Evolutionary conservation across 2,797 vertebrate species (phyloP).

Genomic region (Enteromius unitaeniatus): DNA sequence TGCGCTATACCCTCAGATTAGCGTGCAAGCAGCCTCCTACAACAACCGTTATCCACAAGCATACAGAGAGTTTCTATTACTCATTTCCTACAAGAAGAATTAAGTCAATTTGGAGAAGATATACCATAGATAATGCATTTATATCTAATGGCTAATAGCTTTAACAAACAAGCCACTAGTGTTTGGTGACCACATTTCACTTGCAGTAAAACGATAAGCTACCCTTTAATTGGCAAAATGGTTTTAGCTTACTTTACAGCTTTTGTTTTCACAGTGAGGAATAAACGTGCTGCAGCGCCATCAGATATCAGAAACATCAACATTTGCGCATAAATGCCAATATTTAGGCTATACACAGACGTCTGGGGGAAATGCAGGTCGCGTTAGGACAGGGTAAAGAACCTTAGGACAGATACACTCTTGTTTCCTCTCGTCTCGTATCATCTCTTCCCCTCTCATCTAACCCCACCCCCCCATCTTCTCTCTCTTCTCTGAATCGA

Average conservation of each 20-base stretch:
- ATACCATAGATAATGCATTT: conserved; percentile 9
- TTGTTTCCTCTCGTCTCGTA: neutral
- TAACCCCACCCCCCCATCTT: neutral
- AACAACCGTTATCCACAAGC: conserved; percentile 3
- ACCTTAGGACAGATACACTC: neutral
- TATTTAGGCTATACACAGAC: neutral
- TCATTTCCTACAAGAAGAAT: conserved; percentile 24
- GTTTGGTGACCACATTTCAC: conserved; percentile 3
- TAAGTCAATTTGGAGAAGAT: conserved; percentile 35
- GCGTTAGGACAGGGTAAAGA: neutral
- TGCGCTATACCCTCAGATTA: conserved; percentile 26
- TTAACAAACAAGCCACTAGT: neutral
- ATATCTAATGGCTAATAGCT: neutral
- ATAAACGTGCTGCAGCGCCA: neutral
- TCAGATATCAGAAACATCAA: neutral
- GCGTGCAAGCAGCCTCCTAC: conserved; percentile 34
- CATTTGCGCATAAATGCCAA: neutral
- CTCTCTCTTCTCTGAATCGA: conserved; percentile 27
- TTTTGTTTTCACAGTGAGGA: neutral
- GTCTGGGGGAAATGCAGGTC: neutral
- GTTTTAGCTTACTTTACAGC: neutral
- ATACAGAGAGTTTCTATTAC: neutral
- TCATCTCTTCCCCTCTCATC: neutral
- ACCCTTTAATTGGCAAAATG: neutral
- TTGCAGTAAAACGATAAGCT: neutral